Conservation (phyloP, 92 coral and sea anemone genomes). For the Hydrozoanthus gracilis region DNA sequence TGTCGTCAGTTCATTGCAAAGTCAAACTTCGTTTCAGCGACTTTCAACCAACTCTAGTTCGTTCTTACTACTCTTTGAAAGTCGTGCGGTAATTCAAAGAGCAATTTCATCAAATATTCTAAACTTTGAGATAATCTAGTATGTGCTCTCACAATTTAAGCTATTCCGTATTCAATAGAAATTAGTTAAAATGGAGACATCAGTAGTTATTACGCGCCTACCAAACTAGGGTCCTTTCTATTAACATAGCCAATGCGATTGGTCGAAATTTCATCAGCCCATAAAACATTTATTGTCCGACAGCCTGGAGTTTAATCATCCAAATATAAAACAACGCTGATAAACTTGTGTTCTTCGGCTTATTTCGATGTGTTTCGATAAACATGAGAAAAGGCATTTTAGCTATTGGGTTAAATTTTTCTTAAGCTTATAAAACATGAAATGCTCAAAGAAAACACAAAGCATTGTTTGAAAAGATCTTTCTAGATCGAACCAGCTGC, state of each 20-base stretch:
- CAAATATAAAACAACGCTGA: constrained; percentile 33
- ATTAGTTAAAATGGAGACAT: constrained; percentile 29
- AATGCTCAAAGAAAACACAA: not conserved
- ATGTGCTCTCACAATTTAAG: constrained; percentile 27
- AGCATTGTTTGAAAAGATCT: not conserved
- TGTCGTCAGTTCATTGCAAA: not conserved
- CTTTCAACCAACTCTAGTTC: not conserved
- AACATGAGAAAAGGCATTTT: not conserved
- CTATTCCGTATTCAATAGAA: constrained; percentile 44
- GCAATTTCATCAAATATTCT: constrained; percentile 26
- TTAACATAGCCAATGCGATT: constrained; percentile 9
- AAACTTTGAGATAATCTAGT: not conserved
- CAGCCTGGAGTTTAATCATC: constrained; percentile 37
- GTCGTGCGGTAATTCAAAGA: not conserved
- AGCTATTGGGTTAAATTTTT: not conserved
- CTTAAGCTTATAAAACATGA: no score
- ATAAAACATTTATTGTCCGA: constrained; percentile 43
- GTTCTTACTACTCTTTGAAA: not conserved
- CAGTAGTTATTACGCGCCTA: constrained; percentile 26
- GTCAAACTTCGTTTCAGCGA: not conserved
- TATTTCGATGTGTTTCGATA: not conserved
- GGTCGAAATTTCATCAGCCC: not conserved
- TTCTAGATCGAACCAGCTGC: not conserved
- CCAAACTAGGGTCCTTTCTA: constrained; percentile 40
- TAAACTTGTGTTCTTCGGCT: constrained; percentile 31